phyloP scores from a whole-genome alignment of 2,113 vertebrate species.

The Todiramphus saurophagus region DNA sequence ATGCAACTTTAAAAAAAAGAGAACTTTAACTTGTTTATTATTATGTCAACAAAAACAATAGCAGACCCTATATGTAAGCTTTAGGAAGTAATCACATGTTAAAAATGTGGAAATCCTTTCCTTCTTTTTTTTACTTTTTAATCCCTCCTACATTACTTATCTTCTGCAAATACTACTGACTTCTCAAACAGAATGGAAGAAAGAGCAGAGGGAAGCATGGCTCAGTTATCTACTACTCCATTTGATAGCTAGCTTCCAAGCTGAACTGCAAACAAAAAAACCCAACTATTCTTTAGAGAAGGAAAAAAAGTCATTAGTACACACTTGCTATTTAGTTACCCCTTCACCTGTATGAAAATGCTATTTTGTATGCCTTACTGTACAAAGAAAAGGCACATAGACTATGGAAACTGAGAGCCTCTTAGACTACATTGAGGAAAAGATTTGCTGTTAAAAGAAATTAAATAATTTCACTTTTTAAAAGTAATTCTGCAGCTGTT shows the following conservation, averaged over 20 bases:
- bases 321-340: background rate
- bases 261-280: too few relatives aligned
- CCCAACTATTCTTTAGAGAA: background rate
- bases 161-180: background rate
- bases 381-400: background rate
- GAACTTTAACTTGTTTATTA: background rate
- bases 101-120: background rate
- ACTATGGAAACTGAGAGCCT: background rate
- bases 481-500: background rate
- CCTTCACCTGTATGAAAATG: background rate
- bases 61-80: background rate
- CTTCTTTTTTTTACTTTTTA: background rate
- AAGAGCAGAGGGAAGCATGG: background rate
- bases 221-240: background rate
- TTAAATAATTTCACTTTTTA: background rate
- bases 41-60: background rate
- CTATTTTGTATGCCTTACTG: background rate
- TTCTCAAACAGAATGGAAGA: background rate
- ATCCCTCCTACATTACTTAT: background rate
- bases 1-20: background rate
- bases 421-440: background rate
- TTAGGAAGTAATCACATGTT: background rate
- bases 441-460: background rate
- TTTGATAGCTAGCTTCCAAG: background rate
- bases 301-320: background rate